Evolutionary conservation across 1,140 invertebrate genomes (phyloP), one percentile per base, ranked within the genome.

Genomic region (Tetramorium alpestre): DNA sequence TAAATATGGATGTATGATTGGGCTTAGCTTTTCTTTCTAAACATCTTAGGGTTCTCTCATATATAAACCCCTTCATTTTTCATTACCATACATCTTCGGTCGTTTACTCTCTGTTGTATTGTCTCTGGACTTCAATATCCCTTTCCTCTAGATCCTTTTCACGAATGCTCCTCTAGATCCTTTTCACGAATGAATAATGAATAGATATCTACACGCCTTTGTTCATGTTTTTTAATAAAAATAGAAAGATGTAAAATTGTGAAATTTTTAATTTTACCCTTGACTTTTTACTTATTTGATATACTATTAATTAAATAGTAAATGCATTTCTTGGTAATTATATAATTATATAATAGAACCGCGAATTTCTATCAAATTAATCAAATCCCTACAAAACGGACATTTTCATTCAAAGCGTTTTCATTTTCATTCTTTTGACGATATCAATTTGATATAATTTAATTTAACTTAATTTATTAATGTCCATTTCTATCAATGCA

Each of bases 1-100:
- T 54, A 73, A 76, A 76, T 76, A 56, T 75, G 7, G 54, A 75
- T 44, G 7, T 58, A 60, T 41, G 10, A 33, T 76, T 4, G 13
- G 54, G 3, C 3, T 10, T 51, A 28, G 11, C 0, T 60, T 76
- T 25, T 16, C n/a, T 13, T 13, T 76, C 22, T 28, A 49, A 22
- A 25, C 28, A 33, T 47, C 41, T 75, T 38, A 16, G 5, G 18
- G n/a, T 44, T 25, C 7, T 16, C 28, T 64, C 16, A 7, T 18
- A 8, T 38, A 56, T 60, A 76, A 60, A 41, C n/a, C 7, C 41
- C 25, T 76, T 11, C 33, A 76, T 58, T 7, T 58, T 76, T 76
- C 1, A 76, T 44, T 25, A 22, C 22, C 22, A 22, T 22, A 75
- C n/a, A 38, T 22, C 33, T 41, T 3, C 33, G 3, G 33, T 33